Evolutionary conservation across 1,140 invertebrate genomes (phyloP).

Genomic region (Drosophila santomea): DNA sequence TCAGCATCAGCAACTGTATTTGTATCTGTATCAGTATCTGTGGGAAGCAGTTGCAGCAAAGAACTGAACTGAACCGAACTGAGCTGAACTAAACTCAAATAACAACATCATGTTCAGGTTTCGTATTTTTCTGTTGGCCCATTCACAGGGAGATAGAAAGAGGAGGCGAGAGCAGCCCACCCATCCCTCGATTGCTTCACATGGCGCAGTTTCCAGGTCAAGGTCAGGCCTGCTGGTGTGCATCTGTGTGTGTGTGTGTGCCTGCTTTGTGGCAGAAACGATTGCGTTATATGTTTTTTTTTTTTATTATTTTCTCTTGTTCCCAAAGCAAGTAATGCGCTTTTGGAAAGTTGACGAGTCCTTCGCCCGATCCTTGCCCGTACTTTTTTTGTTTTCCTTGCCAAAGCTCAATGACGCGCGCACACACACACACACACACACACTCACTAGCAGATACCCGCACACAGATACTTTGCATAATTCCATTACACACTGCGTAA

Average conservation of each 20-base stretch:
- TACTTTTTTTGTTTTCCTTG: conserved; percentile 29
- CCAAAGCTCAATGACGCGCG: conserved; percentile 58
- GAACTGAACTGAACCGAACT: conserved; percentile 68
- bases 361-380: conserved; percentile 50
- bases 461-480: conserved; percentile 65
- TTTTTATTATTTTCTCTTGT: conserved; percentile 17
- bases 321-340: conserved; percentile 54
- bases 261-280: conserved; percentile 16
- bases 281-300: conserved; percentile 36
- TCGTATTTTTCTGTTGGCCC: conserved; percentile 50
- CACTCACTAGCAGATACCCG: neutral
- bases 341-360: conserved; percentile 68
- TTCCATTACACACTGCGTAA: conserved; percentile 44
- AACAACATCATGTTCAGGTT: conserved; percentile 68
- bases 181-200: conserved; percentile 22
- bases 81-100: conserved; percentile 72
- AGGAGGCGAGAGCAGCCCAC: conserved; percentile 11
- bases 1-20: neutral
- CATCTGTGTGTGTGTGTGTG: conserved; percentile 32
- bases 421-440: conserved; percentile 6
- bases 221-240: conserved; percentile 53
- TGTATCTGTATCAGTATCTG: neutral
- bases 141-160: conserved; percentile 46
- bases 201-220: conserved; percentile 71
- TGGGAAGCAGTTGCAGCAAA: conserved; percentile 49